A percentile compares a stretch with the other conserved stretches of the same genome.
Conservation (phyloP, 2,888 invertebrate genomes). For the Osedax fenrisi region DNA sequence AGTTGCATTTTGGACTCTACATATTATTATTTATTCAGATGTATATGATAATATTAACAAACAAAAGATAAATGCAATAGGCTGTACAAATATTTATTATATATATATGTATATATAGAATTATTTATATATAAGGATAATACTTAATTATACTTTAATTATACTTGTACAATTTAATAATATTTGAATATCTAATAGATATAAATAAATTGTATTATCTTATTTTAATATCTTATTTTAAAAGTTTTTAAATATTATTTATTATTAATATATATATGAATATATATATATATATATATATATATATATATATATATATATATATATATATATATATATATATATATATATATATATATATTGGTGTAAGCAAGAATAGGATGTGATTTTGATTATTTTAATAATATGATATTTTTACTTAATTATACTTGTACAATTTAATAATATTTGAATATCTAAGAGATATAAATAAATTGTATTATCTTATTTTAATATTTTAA, state of each 20-base stretch:
- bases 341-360: slow-evolving; percentile 14
- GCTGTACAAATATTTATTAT: too few relatives aligned
- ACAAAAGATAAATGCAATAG: neutral
- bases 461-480: neutral
- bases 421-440: neutral
- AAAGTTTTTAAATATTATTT: neutral
- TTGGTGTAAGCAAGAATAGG: neutral
- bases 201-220: neutral
- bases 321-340: slow-evolving; percentile 14
- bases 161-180: too few relatives aligned
- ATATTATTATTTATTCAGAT: too few relatives aligned
- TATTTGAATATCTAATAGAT: neutral
- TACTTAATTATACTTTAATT: too few relatives aligned
- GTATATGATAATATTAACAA: too few relatives aligned
- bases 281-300: neutral
- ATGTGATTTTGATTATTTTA: neutral
- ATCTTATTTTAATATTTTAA: neutral
- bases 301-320: slow-evolving; percentile 17
- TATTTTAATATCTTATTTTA: neutral
- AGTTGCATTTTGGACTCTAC: too few relatives aligned
- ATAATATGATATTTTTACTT: neutral
- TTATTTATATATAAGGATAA: too few relatives aligned
- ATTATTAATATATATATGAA: neutral
- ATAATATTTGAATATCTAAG: neutral
- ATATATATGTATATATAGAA: too few relatives aligned